A percentile compares a stretch with the other conserved stretches of the same genome.
These are phyloP conservation scores for Colossoma macropomum DNA, from an alignment of 2,113 vertebrate genomes.

Conservation along the genomic window DNA sequence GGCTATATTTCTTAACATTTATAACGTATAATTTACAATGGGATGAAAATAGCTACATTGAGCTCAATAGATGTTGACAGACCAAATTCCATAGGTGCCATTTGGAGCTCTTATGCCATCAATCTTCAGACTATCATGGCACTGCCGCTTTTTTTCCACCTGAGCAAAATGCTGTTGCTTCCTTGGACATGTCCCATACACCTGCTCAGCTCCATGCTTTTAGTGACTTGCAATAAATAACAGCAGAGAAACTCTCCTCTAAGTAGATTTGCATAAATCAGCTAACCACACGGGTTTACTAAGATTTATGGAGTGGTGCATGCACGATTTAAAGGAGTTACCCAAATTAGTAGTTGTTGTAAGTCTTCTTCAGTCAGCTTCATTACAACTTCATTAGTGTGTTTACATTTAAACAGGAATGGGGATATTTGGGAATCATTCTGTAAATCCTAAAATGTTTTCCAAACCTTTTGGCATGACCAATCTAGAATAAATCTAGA, in stretches of 20 bases:
- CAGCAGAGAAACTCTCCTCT: not conserved
- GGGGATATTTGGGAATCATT: not conserved
- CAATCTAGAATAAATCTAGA: not conserved
- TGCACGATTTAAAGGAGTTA: conserved; percentile 1
- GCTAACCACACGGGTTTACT: not conserved
- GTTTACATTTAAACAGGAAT: not conserved
- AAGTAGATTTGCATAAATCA: conserved; percentile 2
- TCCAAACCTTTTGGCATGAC: not conserved
- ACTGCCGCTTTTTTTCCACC: not conserved
- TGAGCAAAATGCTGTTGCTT: not conserved
- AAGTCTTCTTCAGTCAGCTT: not conserved
- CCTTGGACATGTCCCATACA: not conserved
- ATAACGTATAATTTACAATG: not conserved
- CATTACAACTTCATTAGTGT: not conserved
- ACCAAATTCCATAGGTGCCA: conserved; percentile 44
- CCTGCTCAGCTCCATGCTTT: not conserved
- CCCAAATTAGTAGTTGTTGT: not conserved
- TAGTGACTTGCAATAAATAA: not conserved
- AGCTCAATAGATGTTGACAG: conserved; percentile 66
- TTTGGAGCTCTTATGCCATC: conserved; percentile 40
- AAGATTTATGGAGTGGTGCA: not conserved
- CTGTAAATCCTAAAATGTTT: not conserved
- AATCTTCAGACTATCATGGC: conserved; percentile 48
- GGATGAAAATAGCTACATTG: not conserved
- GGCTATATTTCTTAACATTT: not conserved